phyloP scores from a whole-genome alignment of 2,888 invertebrate genomes.

The Ephialtes manifestator region DNA sequence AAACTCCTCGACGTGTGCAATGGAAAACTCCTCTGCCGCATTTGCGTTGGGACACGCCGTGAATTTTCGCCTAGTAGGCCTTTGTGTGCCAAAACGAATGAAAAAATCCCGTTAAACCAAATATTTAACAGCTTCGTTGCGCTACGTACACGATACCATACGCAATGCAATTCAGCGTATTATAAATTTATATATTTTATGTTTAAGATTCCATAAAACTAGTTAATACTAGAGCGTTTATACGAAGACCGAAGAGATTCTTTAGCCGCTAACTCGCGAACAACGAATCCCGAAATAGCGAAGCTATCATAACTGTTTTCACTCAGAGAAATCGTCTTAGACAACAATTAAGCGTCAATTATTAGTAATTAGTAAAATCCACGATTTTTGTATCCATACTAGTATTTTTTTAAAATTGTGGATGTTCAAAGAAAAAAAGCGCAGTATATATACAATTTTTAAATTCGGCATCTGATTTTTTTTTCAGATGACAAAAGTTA shows the following conservation, averaged over 20 bases:
- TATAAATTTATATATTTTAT: conserved; percentile 69
- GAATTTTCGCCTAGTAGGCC: conserved; percentile 71
- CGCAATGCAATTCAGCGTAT: conserved; percentile 63
- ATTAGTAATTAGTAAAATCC: neutral
- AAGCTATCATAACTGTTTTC: conserved; percentile 1
- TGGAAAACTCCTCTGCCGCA: conserved; percentile 61
- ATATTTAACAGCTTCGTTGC: conserved; percentile 49
- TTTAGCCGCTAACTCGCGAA: conserved; percentile 47
- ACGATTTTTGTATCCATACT: no score
- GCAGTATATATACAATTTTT: no score
- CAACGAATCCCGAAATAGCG: conserved; percentile 50
- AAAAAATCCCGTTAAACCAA: conserved; percentile 15
- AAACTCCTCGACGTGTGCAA: conserved; percentile 35
- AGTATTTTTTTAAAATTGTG: no score
- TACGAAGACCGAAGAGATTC: conserved; percentile 71
- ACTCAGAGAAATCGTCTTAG: neutral
- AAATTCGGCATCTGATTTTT: no score
- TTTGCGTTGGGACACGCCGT: conserved; percentile 69
- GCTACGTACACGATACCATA: conserved; percentile 59
- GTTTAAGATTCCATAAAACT: conserved; percentile 72
- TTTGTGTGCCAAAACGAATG: conserved; percentile 62
- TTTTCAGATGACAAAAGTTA: no score
- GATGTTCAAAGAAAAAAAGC: no score
- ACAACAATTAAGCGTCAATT: neutral
- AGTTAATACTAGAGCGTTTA: conserved; percentile 72